Evolutionary conservation across 2,888 invertebrate genomes (phyloP).

Genomic region (Noctua comes): DNA sequence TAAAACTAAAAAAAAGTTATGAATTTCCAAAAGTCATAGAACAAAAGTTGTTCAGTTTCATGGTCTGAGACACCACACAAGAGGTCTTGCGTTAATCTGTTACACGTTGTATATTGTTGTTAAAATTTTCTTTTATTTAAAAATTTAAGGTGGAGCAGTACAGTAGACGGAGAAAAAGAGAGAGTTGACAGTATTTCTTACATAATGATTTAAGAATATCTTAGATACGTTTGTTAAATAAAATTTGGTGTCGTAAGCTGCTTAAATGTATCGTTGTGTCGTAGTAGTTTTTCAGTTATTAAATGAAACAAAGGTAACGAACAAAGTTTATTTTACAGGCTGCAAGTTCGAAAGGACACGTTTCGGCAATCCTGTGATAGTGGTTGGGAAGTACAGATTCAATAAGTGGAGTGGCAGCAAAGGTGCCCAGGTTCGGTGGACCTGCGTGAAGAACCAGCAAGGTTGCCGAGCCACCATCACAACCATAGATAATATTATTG

Average conservation of each 20-base stretch:
- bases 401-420: conserved; percentile 69
- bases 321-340: conserved; percentile 35
- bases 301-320: background rate
- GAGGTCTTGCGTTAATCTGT: too few relatives aligned
- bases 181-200: conserved; percentile 2
- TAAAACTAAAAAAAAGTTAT: too few relatives aligned
- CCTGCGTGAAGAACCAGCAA: conserved; percentile 69
- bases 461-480: conserved; percentile 73
- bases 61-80: too few relatives aligned
- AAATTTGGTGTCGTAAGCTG: background rate
- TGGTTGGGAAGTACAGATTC: conserved; percentile 71
- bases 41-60: too few relatives aligned
- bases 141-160: background rate
- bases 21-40: too few relatives aligned
- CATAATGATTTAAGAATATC: background rate
- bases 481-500: conserved; percentile 70
- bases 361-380: conserved; percentile 82
- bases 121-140: background rate
- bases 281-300: background rate
- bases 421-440: conserved; percentile 70
- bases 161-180: background rate
- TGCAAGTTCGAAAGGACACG: conserved; percentile 75
- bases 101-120: background rate
- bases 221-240: background rate
- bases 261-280: background rate